Base-by-base conservation (phyloP, 2,888 invertebrate genomes). In the Drosophila vallismaia region DNA sequence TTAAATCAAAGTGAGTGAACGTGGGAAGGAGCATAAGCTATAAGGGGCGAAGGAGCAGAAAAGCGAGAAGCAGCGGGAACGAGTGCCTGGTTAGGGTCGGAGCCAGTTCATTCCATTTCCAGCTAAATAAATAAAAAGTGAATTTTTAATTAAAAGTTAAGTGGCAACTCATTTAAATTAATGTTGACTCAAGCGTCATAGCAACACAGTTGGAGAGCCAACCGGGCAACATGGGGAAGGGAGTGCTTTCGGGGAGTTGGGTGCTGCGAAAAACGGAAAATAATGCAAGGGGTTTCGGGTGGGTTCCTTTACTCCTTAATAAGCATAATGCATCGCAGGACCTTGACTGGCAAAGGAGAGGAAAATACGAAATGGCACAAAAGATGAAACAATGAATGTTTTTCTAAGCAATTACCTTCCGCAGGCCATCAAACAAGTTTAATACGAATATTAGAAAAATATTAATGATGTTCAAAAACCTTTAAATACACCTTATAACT, bases 111-210 rank as follows among this genome's bases (percentile, higher is more conserved):
- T 87, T 82, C 75, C 78, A 71, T 74, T 85, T 75, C 66, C 88
- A 87, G 76, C 77, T 84, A 84, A 86, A 88, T 80, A 86, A 79
- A 84, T 85, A 86, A 83, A 89, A 86, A 88, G 85, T 88, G 86
- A 81, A 89, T 88, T 89, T 88, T 88, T 88, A 88, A 88, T 88
- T 89, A 89, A 89, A 88, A 89, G 88, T 88, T 88, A 88, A 88
- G 89, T 89, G 89, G 88, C 88, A 88, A 89, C 88, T 89, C 88
- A 88, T 88, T 88, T 88, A 85, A 88, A 88, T 89, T 86, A 83
- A 88, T 85, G 89, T 89, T 88, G 89, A 88, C 89, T 88, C 78
- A 86, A 88, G 83, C 83, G 83, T 84, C 83, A 87, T 84, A 77
- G 82, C 86, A 84, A 76, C 80, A 83, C 84, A 86, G 80, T 80